phyloP scores from a whole-genome alignment of 2,888 invertebrate species.

The Hirtodrosophila duncani region DNA sequence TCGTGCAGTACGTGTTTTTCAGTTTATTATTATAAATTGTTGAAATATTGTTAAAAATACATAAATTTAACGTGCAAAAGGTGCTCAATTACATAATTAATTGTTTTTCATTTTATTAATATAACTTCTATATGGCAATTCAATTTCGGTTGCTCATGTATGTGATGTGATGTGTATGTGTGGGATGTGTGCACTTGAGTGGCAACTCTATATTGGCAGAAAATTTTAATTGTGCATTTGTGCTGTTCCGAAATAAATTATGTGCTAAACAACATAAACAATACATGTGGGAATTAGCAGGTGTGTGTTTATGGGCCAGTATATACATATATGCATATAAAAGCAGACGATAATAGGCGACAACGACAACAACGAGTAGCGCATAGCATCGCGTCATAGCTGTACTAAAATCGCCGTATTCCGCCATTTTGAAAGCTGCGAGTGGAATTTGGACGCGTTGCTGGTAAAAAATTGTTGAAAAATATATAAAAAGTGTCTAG shows the following conservation, averaged over 20 bases:
- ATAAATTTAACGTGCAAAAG: too few species aligned
- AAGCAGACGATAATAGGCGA: conserved; percentile 37
- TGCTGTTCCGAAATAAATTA: conserved; percentile 38
- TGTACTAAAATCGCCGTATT: conserved; percentile 78
- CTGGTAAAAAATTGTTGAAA: conserved; percentile 71
- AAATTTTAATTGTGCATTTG: conserved; percentile 40
- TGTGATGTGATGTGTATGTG: too few species aligned
- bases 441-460: conserved; percentile 78
- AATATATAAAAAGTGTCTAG: conserved; percentile 52
- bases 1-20: too few species aligned
- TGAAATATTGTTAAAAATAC: too few species aligned
- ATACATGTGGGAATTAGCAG: too few species aligned
- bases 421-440: conserved; percentile 79
- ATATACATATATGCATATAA: too few species aligned
- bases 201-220: too few species aligned
- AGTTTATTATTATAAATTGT: too few species aligned
- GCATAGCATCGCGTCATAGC: conserved; percentile 76
- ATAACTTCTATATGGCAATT: too few species aligned
- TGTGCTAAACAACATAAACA: conserved; percentile 29
- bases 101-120: too few species aligned
- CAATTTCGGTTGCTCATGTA: too few species aligned
- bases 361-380: conserved; percentile 58
- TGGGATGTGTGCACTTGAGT: conserved; percentile 63
- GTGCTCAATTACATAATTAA: too few species aligned
- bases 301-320: conserved; percentile 42